Percentiles rank a stretch among this genome's conserved stretches.
Conservation (phyloP, 2,888 invertebrate species). For the Esperia sulphurella region DNA sequence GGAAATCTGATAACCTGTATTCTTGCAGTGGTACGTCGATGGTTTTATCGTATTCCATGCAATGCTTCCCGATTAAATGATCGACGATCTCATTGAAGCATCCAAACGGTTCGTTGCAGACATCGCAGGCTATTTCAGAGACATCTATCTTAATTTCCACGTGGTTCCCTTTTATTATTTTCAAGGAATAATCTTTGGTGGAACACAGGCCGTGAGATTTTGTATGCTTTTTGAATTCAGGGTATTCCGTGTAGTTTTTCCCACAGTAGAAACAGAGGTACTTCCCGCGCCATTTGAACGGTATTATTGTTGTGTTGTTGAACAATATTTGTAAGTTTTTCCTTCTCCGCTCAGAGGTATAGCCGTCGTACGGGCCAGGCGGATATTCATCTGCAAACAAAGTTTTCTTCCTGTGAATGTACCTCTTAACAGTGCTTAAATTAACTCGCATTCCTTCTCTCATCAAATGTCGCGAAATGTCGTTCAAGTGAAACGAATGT, state of each 20-base stretch:
- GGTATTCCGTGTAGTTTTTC: constrained; percentile 41
- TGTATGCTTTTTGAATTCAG: constrained; percentile 56
- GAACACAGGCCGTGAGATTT: constrained; percentile 49
- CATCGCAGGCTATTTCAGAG: constrained; percentile 53
- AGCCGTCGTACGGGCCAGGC: constrained; percentile 43
- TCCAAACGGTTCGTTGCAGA: constrained; percentile 50
- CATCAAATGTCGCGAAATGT: no score
- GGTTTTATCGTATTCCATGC: constrained; percentile 48
- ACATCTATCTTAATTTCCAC: constrained; percentile 60
- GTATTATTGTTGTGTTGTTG: constrained; percentile 61
- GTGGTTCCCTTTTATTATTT: constrained; percentile 46
- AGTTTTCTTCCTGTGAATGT: constrained; percentile 49
- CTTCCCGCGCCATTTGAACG: constrained; percentile 66
- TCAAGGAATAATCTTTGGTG: constrained; percentile 46
- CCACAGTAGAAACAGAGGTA: constrained; percentile 65
- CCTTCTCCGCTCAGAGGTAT: constrained; percentile 50
- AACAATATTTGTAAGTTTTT: constrained; percentile 64
- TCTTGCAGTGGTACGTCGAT: constrained; percentile 49
- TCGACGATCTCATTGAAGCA: constrained; percentile 45
- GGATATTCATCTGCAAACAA: constrained; percentile 64
- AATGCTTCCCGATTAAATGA: constrained; percentile 55
- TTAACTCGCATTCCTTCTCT: not conserved
- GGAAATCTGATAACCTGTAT: constrained; percentile 47
- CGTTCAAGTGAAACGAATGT: no score
- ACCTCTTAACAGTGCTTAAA: constrained; percentile 17